These are phyloP conservation scores for Casuarius casuarius DNA, from an alignment of 2,113 vertebrate species.

Conservation along the genomic window DNA sequence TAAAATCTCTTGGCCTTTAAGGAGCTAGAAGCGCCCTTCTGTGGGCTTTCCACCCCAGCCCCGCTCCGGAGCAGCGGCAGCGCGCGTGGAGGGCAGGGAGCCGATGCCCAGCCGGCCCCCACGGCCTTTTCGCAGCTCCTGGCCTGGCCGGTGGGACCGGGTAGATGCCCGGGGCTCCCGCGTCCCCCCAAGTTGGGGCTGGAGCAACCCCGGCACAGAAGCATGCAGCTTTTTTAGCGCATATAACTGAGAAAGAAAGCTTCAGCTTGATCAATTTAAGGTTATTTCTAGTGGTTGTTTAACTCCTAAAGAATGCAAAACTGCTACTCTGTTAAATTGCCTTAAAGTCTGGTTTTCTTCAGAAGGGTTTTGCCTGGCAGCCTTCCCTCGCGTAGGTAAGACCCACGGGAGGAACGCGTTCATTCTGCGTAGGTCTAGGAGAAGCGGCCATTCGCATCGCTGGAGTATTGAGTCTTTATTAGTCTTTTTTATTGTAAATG, in stretches of 20 bases:
- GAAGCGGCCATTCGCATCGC: background rate
- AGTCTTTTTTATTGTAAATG: background rate
- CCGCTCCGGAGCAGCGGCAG: background rate
- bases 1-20: background rate
- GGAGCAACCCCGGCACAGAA: background rate
- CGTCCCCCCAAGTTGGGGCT: background rate
- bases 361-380: constrained; percentile 60
- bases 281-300: constrained; percentile 67
- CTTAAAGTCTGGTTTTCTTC: constrained; percentile 59
- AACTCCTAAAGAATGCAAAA: constrained; percentile 66
- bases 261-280: constrained; percentile 31
- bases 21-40: background rate
- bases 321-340: constrained; percentile 13
- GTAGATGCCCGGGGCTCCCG: background rate
- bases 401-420: background rate
- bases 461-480: background rate
- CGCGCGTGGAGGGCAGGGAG: background rate
- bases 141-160: background rate
- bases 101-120: rapidly evolving
- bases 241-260: background rate
- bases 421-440: background rate
- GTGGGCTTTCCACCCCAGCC: background rate
- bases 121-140: rapidly evolving
- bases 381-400: background rate
- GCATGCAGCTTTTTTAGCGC: background rate